Conservation (phyloP, 2,113 vertebrate species). For the Lathamus discolor region DNA sequence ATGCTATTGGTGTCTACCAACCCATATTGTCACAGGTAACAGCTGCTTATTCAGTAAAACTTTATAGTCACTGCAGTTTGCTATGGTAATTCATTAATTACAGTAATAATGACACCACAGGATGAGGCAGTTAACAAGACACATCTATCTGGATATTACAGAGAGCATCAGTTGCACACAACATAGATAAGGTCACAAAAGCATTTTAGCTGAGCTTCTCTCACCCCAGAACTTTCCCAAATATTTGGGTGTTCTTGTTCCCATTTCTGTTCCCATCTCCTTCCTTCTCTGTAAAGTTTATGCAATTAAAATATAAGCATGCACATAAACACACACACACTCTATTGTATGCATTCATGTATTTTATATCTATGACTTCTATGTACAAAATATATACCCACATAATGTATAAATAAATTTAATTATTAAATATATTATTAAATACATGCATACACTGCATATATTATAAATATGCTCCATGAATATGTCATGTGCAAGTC, state of each 20-base stretch:
- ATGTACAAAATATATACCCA: background rate
- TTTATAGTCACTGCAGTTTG: conserved; percentile 56
- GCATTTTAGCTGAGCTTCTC: background rate
- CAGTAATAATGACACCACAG: conserved; percentile 58
- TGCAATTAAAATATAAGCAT: background rate
- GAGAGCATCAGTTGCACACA: background rate
- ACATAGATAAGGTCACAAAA: conserved; percentile 14
- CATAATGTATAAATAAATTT: background rate
- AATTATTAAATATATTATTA: too few relatives aligned
- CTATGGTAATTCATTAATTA: conserved; percentile 70
- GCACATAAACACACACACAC: background rate
- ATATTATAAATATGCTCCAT: background rate
- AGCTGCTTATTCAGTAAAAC: conserved; percentile 39
- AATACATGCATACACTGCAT: background rate
- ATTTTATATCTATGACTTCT: background rate
- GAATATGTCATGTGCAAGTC: background rate
- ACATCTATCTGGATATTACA: conserved; percentile 47
- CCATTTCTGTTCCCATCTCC: background rate
- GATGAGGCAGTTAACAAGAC: conserved; percentile 57
- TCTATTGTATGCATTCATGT: background rate
- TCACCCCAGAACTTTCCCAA: background rate
- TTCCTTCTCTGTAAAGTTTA: background rate
- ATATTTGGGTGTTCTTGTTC: background rate
- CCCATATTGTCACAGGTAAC: background rate
- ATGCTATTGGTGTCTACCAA: background rate